Evolutionary conservation across 2,797 vertebrate species (phyloP).

Genomic region (Tenualosa ilisha): DNA sequence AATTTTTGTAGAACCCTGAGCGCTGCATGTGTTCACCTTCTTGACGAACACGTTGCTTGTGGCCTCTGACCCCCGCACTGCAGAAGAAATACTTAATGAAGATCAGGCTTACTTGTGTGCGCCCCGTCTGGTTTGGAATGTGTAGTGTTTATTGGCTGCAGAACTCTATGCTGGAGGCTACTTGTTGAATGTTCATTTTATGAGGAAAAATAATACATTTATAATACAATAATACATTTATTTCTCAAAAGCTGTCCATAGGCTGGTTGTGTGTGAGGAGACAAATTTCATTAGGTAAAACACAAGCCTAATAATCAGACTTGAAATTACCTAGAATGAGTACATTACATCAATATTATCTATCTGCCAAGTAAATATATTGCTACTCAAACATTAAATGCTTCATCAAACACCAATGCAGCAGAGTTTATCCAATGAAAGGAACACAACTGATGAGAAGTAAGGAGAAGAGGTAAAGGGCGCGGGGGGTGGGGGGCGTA

Average conservation of each 20-base stretch:
- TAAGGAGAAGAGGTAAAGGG: background rate
- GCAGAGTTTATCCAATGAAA: background rate
- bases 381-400: no score
- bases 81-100: background rate
- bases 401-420: background rate
- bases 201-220: no score
- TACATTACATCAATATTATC: no score
- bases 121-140: background rate
- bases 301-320: no score
- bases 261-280: no score
- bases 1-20: background rate
- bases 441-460: background rate
- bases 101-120: background rate
- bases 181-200: no score
- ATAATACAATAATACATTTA: no score
- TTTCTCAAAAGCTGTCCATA: no score
- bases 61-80: background rate
- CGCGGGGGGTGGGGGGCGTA: background rate
- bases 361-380: no score
- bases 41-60: conserved; percentile 36
- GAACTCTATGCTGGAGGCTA: background rate
- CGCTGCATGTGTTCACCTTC: background rate
- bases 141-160: background rate
- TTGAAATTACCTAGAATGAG: no score
- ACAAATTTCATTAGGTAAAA: no score